Evolutionary conservation across 2,797 vertebrate genomes (phyloP), one percentile per base, ranked within the genome.

Genomic region (Rhinoraja longicauda): DNA sequence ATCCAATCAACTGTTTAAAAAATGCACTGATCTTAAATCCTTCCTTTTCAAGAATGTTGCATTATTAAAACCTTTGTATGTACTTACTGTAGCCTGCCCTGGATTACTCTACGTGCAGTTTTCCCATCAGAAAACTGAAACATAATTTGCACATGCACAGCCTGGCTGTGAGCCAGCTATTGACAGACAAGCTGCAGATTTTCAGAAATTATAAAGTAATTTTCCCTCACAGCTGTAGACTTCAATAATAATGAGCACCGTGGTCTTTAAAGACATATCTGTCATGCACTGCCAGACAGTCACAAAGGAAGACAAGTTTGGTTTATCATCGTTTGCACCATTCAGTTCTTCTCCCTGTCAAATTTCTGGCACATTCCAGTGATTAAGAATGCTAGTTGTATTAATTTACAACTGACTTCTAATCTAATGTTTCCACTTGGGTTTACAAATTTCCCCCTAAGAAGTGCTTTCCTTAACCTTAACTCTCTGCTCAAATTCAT

Each of bases 231-330:
- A 97, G 95, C 95, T 96, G 95, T 94, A 94, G 93, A 57, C 93
- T 94, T 90, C 93, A 94, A 94, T 86, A 94, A 29, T 57, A 95
- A 93, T 64, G 93, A 94, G 95, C 94, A 92, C 95, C 81, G 94
- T 95, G 95, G 94, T 94, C 94, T 95, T 96, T 95, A 95, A 95
- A 96, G 95, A 94, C 94, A 95, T 94, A 96, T 97, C 96, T 95
- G 96, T 95, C 94, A 94, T 93, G 93, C 93, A 94, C 39, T 95
- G 95, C 94, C 96, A 97, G 95, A 94, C 96, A 95, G 94, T 94
- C 95, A 94, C 94, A 95, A 94, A 94, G 93, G 70, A 92, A 73
- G 90, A 75, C 90, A 92, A 92, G 90, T 92, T 92, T 92, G 92
- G 67, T 75, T 73, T 75, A 92, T 91, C 39, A 73, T 19, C 75